phyloP scores from a whole-genome alignment of 1,140 invertebrate genomes.

The Reticulitermes speratus region DNA sequence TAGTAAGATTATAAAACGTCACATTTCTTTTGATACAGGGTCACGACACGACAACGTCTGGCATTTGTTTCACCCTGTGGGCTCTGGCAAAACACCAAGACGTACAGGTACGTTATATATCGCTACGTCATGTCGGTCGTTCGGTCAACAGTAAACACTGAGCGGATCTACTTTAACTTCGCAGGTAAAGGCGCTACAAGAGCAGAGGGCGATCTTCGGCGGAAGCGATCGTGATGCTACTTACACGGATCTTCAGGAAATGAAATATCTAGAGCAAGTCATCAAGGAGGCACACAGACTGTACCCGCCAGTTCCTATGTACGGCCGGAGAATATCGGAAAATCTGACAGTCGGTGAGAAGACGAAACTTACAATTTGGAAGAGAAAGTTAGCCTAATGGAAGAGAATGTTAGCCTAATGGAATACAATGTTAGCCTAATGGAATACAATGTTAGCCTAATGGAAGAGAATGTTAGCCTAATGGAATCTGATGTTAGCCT shows the following conservation, averaged over 20 bases:
- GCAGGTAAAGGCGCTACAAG: conserved; percentile 40
- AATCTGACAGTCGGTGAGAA: no score
- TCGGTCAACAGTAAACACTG: not conserved
- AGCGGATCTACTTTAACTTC: not conserved
- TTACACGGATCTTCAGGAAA: conserved; percentile 51
- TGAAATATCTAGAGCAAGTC: conserved; percentile 60
- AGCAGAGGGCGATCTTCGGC: conserved; percentile 47
- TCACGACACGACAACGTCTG: not conserved
- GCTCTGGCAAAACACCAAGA: not conserved
- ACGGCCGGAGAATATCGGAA: no score
- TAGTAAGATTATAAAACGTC: no score
- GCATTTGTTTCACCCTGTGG: not conserved
- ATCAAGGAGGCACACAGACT: conserved; percentile 60
- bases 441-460: no score
- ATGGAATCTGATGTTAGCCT: no score
- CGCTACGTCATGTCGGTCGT: no score
- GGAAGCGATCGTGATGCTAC: conserved; percentile 40
- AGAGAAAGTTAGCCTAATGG: no score
- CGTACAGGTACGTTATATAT: not conserved
- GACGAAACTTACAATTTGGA: no score
- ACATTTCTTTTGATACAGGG: not conserved
- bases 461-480: no score
- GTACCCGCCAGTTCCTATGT: conserved; percentile 59
- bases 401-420: no score
- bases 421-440: no score